Percentiles rank a stretch among this genome's conserved stretches.
These are phyloP conservation scores for Mantis religiosa DNA, from an alignment of 2,888 invertebrate genomes.

Conservation along the genomic window DNA sequence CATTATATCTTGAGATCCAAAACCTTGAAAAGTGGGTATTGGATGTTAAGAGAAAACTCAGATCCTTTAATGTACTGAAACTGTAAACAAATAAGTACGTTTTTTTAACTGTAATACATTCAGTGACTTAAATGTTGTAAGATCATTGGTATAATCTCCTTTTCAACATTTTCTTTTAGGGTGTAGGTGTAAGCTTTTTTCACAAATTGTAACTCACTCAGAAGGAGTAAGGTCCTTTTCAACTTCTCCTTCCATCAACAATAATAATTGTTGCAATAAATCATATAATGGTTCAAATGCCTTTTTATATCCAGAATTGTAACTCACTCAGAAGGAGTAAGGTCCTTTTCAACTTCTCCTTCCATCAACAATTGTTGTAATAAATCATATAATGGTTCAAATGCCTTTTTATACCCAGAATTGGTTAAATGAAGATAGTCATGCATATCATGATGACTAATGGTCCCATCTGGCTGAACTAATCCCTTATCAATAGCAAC, in stretches of 20 bases:
- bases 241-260: conserved; percentile 64
- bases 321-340: conserved; percentile 16
- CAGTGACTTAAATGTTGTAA: not conserved
- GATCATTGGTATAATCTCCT: not conserved
- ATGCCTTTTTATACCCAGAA: conserved; percentile 80
- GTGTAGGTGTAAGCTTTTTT: not conserved
- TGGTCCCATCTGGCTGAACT: conserved; percentile 71
- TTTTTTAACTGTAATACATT: not conserved
- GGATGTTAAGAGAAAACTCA: not conserved
- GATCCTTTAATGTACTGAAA: not conserved
- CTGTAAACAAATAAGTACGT: not conserved
- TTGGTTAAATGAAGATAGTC: conserved; percentile 86
- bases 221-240: conserved; percentile 47
- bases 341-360: conserved; percentile 55
- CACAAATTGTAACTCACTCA: not conserved
- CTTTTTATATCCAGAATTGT: conserved; percentile 79
- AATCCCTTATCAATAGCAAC: conserved; percentile 76
- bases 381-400: conserved; percentile 79
- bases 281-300: conserved; percentile 83
- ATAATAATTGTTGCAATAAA: conserved; percentile 68
- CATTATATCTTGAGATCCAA: not conserved
- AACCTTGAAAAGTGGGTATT: not conserved
- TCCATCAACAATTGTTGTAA: conserved; percentile 72
- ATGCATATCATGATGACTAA: conserved; percentile 87
- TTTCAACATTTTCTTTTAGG: not conserved